Evolutionary conservation across 2,113 vertebrate genomes (phyloP).

Genomic region (Pelobates fuscus): DNA sequence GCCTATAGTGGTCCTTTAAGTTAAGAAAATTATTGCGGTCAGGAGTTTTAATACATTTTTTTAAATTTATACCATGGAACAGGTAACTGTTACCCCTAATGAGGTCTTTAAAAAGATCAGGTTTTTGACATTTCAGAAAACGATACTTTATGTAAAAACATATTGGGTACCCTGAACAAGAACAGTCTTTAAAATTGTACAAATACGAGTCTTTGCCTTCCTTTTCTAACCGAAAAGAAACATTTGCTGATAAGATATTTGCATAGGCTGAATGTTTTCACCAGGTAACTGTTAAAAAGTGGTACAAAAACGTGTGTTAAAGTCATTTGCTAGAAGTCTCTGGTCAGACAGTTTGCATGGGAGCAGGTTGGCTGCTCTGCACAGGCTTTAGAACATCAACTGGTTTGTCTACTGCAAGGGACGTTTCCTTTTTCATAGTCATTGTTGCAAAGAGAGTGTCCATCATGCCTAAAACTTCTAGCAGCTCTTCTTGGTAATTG

Average conservation of each 20-base stretch:
- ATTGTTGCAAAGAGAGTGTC: constrained; percentile 92
- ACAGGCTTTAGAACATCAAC: constrained; percentile 44
- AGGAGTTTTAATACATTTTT: no score
- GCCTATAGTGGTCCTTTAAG: no score
- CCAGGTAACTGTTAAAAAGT: constrained; percentile 13
- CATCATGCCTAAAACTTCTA: constrained; percentile 95
- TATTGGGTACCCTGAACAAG: not conserved
- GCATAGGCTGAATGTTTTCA: not conserved
- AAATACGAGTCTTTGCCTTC: not conserved
- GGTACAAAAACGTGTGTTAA: constrained; percentile 22
- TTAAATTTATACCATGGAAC: not conserved
- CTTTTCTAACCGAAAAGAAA: not conserved
- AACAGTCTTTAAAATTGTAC: not conserved
- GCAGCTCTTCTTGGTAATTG: constrained; percentile 86
- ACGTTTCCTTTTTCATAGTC: constrained; percentile 68
- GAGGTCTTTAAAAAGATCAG: not conserved
- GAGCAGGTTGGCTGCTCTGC: not conserved
- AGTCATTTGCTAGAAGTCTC: not conserved
- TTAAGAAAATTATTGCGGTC: no score
- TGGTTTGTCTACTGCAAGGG: constrained; percentile 49
- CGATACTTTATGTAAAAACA: not conserved
- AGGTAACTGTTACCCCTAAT: not conserved
- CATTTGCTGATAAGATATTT: no score
- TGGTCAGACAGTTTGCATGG: not conserved
- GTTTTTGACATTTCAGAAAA: not conserved